phyloP scores from a whole-genome alignment of 2,797 vertebrate species.

The Falco rusticolus region DNA sequence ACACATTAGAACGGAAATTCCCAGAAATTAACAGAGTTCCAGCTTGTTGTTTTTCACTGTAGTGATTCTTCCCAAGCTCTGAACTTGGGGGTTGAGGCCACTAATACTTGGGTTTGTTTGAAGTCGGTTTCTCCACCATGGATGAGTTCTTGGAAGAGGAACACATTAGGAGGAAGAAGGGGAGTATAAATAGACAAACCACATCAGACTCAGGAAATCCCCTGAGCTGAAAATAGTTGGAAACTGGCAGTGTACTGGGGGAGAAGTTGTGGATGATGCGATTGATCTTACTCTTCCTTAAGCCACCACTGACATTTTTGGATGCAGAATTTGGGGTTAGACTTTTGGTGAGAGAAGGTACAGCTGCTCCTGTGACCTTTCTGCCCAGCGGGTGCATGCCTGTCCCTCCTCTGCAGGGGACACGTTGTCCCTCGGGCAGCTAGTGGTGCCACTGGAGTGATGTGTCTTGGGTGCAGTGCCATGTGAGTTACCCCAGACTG shows the following conservation, averaged over 20 bases:
- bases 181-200: background rate
- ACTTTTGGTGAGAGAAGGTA: background rate
- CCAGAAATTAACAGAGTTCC: background rate
- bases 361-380: background rate
- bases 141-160: background rate
- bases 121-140: background rate
- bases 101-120: background rate
- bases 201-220: background rate
- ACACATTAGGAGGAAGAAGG: background rate
- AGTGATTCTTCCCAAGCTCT: background rate
- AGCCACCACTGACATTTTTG: background rate
- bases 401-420: background rate
- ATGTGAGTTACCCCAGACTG: background rate
- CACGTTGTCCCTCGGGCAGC: background rate
- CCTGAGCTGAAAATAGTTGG: background rate
- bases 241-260: background rate
- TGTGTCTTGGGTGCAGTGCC: background rate
- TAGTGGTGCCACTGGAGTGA: background rate
- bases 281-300: background rate
- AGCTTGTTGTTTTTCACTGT: background rate
- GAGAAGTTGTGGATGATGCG: background rate
- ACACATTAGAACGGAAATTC: background rate
- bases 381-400: rapidly evolving
- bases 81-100: background rate
- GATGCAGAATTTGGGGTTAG: background rate